phyloP scores from a whole-genome alignment of 1,140 invertebrate species.

The Magallana ariakensis region DNA sequence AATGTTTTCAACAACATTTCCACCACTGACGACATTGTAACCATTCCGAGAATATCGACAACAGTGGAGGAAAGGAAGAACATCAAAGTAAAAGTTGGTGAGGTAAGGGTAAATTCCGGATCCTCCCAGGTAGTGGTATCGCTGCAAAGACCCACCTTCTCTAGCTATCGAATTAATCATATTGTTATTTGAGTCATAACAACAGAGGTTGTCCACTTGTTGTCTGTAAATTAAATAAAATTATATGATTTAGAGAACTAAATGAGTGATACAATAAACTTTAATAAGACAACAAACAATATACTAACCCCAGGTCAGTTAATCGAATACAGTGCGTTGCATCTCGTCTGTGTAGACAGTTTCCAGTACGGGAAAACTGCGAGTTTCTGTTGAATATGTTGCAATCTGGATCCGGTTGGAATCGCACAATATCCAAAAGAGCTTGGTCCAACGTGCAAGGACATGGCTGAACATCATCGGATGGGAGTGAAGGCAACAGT shows the following conservation, averaged over 20 bases:
- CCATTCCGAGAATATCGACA: conserved; percentile 30
- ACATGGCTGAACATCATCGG: conserved; percentile 31
- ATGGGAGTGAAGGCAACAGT: not conserved
- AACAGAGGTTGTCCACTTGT: conserved; percentile 44
- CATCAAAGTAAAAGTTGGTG: conserved; percentile 49
- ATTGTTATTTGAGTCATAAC: conserved; percentile 44
- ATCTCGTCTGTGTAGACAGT: conserved; percentile 21
- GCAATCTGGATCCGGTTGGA: conserved; percentile 47
- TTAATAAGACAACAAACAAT: not conserved
- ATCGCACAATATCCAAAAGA: conserved; percentile 39
- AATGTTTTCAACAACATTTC: not conserved
- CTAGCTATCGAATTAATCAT: conserved; percentile 17
- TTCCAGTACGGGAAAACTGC: not conserved
- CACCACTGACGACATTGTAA: not conserved
- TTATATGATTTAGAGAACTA: not conserved
- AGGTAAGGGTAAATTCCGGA: conserved; percentile 34
- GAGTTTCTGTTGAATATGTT: not conserved
- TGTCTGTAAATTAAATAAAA: conserved; percentile 25
- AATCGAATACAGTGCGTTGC: conserved; percentile 34
- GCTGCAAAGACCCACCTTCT: conserved; percentile 37
- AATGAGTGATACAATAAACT: not conserved
- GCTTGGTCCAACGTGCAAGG: conserved; percentile 49
- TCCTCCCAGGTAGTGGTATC: conserved; percentile 51
- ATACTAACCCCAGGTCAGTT: conserved; percentile 12
- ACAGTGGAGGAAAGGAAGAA: conserved; percentile 46